Percentiles rank a stretch among this genome's conserved stretches.
Conservation (phyloP, 2,888 invertebrate genomes). For the Microplitis deprimator region DNA sequence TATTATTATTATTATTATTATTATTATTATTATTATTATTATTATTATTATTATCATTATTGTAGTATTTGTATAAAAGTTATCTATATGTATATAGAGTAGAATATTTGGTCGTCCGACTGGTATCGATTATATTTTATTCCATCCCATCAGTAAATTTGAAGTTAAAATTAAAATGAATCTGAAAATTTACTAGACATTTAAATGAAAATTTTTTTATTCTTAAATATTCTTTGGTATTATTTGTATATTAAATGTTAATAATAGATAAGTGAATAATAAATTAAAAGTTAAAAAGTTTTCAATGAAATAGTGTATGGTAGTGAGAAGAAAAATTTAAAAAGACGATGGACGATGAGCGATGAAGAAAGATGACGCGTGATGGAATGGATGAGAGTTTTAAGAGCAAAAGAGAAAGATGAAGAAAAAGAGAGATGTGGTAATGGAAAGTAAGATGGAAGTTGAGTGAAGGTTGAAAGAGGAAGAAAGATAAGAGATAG, state of each 20-base stretch:
- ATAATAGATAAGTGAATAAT: neutral
- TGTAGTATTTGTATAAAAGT: neutral
- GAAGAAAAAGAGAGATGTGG: conserved; percentile 29
- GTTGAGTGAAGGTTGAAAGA: neutral
- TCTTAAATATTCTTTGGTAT: neutral
- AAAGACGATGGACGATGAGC: conserved; percentile 27
- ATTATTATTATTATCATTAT: neutral
- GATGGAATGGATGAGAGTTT: conserved; percentile 3
- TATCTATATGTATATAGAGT: neutral
- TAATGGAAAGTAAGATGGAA: conserved; percentile 13
- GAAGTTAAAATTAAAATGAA: too few relatives aligned
- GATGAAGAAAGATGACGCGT: conserved; percentile 14
- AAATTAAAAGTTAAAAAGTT: neutral
- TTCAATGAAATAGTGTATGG: neutral
- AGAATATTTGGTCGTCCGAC: neutral
- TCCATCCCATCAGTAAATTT: too few relatives aligned
- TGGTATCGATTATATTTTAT: neutral
- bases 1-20: too few relatives aligned
- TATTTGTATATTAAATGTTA: neutral
- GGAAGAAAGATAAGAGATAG: conserved; percentile 8
- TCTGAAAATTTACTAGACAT: neutral
- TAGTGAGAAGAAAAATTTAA: conserved; percentile 36
- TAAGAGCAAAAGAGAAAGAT: conserved; percentile 27
- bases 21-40: neutral
- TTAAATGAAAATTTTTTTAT: neutral